Evolutionary conservation across 2,797 vertebrate species (phyloP), one percentile per base, ranked within the genome.

Genomic region (Pteronotus mesoamericanus): DNA sequence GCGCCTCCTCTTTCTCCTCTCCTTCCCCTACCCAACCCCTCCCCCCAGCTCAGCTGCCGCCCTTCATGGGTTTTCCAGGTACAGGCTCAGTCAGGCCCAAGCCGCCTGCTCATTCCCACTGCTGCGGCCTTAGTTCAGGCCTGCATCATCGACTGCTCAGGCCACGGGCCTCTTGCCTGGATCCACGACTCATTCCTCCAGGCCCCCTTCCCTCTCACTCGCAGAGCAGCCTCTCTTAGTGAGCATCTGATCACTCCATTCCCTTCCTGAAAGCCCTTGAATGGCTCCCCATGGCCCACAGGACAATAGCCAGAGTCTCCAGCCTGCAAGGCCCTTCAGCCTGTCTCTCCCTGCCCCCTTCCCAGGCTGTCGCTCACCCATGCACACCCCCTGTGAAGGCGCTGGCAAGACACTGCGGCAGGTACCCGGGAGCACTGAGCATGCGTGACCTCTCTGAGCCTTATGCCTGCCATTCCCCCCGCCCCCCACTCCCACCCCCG

Each of bases 321-420:
- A 34, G 55, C 64, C 77, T 16, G 3, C 32, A 75, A 51, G 42
- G 44, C 12, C n/a, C 18, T 39, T 24, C 24, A 15, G 22, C 71
- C 29, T 64, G 59, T 64, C 26, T 83, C 42, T 39, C 24, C 29
- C 51, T 24, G 68, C 37, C 12, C 24, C 5, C n/a, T 48, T 29
- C 42, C 44, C n/a, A 57, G 42, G 42, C 69, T 24, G 51, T 46
- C 46, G 46, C 26, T 19, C 48, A 14, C 39, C 9, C 26, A 37
- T 4, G n/a, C 89, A 46, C 18, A 11, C 7, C 3, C 29, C 5
- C 11, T 0, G 5, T 37, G 6, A 0, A 4, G 9, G 18, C n/a
- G n/a, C n/a, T 46, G 18, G 44, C 9, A 8, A 15, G 2, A 9
- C 6, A 19, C 8, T 1, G 34, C 53, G 7, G 88, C 29, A 10